Evolutionary conservation across 2,797 vertebrate genomes (phyloP), one percentile per base, ranked within the genome.

Genomic region (Morelia viridis): DNA sequence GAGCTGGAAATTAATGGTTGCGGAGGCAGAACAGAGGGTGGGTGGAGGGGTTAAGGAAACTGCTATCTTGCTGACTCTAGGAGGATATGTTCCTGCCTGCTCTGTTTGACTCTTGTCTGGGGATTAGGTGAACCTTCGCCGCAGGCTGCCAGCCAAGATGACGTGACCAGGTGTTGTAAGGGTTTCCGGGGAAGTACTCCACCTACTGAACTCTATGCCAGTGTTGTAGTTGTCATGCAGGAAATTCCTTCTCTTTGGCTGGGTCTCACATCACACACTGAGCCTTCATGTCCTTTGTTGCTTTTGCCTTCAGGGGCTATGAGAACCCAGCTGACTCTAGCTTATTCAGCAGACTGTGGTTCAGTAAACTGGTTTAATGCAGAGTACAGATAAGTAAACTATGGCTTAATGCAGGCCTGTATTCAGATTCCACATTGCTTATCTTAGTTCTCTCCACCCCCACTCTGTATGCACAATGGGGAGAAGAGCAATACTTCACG

Each of bases 21-120:
- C 4, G 9, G 46, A 87, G 64, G 64, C 85, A 80, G 24, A 65
- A 64, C 1, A 0, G 15, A 28, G 58, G 62, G 26, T 8, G 41
- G 31, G 22, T 28, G 58, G 11, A n/a, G 53, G 68, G 88, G 26
- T 24, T 62, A 10, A 41, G 91, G 89, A 92, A 93, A 86, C 61
- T 61, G 91, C 41, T 88, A 65, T 46, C 50, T 50, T 85, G 91
- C 50, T 91, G 35, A 58, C 83, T 61, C 88, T 31, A 2, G 60
- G n/a, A 60, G 58, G 68, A 93, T 87, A 65, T 83, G 92, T 91
- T 50, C 19, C 56, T 91, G 89, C 93, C 93, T 93, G 93, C 88
- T 91, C 65, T 2, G 8, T 24, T 86, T 65, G 58, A 91, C 87
- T 89, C 83, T 71, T 61, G 92, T 91, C 90, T 91, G 90, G 87